Evolutionary conservation across 2,797 vertebrate species (phyloP).

Genomic region (Podarcis siculus): DNA sequence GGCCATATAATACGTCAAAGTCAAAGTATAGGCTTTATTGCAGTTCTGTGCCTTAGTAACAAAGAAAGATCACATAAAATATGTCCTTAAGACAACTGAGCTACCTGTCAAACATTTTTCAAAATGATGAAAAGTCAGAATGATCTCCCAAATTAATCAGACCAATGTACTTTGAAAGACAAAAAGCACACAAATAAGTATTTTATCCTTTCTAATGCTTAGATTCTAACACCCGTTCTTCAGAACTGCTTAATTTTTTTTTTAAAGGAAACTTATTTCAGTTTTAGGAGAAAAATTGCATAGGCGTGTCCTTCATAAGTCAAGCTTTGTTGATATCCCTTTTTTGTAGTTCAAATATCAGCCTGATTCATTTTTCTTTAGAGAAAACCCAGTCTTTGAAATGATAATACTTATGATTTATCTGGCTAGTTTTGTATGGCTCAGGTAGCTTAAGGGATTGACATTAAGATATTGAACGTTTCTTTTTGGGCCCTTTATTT

Average conservation of each 20-base stretch:
- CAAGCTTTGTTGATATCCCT: neutral
- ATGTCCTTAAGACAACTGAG: neutral
- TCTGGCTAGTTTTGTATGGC: slow-evolving; percentile 3
- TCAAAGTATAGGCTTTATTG: neutral
- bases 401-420: slow-evolving; percentile 39
- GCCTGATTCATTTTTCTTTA: neutral
- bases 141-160: slow-evolving; percentile 27
- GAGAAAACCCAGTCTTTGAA: slow-evolving; percentile 27
- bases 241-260: neutral
- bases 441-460: slow-evolving; percentile 26
- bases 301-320: neutral
- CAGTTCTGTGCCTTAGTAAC: neutral
- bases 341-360: slow-evolving; percentile 1
- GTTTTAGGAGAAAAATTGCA: neutral
- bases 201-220: neutral
- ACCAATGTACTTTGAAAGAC: slow-evolving; percentile 40
- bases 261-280: neutral
- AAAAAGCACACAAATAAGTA: slow-evolving; percentile 31
- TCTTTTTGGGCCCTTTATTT: slow-evolving; percentile 45
- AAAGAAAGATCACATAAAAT: neutral
- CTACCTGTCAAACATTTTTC: slow-evolving; percentile 37
- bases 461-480: slow-evolving; percentile 51
- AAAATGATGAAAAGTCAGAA: slow-evolving; percentile 7
- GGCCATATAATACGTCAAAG: neutral
- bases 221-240: neutral